Percentiles rank a stretch among this genome's conserved stretches.
phyloP scores from a whole-genome alignment of 2,113 vertebrate species.

The Tupaia tana region DNA sequence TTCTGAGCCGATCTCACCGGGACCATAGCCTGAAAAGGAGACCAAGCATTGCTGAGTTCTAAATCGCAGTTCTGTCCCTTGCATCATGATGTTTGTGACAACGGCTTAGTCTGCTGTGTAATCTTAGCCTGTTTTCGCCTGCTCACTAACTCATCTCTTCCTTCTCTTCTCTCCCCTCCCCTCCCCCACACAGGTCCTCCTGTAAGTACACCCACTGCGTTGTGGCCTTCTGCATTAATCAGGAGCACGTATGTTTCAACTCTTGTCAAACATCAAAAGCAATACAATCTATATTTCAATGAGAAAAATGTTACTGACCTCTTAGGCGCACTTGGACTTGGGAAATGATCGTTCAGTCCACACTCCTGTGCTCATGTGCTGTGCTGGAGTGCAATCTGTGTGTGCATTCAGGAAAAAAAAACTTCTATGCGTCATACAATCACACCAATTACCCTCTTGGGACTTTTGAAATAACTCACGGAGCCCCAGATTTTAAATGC shows the following conservation, averaged over 20 bases:
- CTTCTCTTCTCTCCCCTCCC: conserved; percentile 75
- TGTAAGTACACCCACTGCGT: conserved; percentile 93
- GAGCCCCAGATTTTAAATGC: conserved; percentile 45
- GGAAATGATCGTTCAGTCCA: conserved; percentile 8
- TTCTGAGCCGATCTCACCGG: not conserved
- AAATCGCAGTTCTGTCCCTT: not conserved
- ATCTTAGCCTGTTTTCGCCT: conserved; percentile 59
- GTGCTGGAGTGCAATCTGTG: not conserved
- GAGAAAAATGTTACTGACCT: conserved; percentile 49
- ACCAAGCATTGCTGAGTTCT: not conserved
- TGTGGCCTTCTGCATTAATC: conserved; percentile 75
- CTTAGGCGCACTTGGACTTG: conserved; percentile 42
- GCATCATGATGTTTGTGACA: not conserved
- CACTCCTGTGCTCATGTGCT: not conserved
- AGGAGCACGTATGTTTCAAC: conserved; percentile 82
- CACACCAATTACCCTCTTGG: not conserved
- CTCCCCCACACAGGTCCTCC: conserved; percentile 92
- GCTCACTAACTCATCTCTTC: conserved; percentile 53
- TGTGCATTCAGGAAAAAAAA: not conserved
- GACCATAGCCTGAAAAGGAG: not conserved
- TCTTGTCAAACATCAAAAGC: conserved; percentile 62
- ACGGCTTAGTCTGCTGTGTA: not conserved
- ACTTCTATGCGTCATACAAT: conserved; percentile 14
- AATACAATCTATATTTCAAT: conserved; percentile 1
- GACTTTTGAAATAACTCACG: conserved; percentile 17